These are phyloP conservation scores for Neotoxoptera formosana DNA, from an alignment of 1,140 invertebrate genomes.

Conservation along the genomic window DNA sequence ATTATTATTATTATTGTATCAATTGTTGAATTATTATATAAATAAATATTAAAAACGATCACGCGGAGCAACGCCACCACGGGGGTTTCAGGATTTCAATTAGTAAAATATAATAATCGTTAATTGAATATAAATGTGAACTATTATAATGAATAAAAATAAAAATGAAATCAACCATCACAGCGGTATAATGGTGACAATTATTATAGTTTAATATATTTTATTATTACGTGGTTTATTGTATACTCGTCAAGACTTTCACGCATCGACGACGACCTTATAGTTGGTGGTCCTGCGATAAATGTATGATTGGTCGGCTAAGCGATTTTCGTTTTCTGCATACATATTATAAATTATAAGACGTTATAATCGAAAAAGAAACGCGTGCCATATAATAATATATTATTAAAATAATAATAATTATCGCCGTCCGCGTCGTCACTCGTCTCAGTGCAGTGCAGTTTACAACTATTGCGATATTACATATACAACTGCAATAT, in stretches of 20 bases:
- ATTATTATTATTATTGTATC: neutral
- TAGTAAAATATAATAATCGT: neutral
- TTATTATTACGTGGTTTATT: neutral
- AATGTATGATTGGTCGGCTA: neutral
- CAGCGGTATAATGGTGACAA: neutral
- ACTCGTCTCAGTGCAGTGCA: too few relatives aligned
- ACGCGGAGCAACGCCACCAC: neutral
- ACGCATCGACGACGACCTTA: neutral
- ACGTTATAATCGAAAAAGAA: neutral
- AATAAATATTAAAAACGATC: neutral
- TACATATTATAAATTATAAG: neutral
- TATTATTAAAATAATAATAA: neutral
- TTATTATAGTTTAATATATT: neutral
- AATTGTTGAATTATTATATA: neutral
- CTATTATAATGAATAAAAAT: conserved; percentile 21
- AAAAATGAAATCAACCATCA: neutral
- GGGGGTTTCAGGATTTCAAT: neutral
- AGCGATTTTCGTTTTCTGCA: neutral
- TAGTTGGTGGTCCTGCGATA: neutral
- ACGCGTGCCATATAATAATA: neutral
- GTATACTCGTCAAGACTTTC: neutral
- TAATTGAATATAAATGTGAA: conserved; percentile 3
- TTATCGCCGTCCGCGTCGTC: neutral
- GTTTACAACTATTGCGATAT: neutral
- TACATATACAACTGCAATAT: neutral